Percentiles rank a stretch among this genome's conserved stretches.
Evolutionary conservation across 2,113 vertebrate genomes (phyloP).

Genomic region (Garra rufa): DNA sequence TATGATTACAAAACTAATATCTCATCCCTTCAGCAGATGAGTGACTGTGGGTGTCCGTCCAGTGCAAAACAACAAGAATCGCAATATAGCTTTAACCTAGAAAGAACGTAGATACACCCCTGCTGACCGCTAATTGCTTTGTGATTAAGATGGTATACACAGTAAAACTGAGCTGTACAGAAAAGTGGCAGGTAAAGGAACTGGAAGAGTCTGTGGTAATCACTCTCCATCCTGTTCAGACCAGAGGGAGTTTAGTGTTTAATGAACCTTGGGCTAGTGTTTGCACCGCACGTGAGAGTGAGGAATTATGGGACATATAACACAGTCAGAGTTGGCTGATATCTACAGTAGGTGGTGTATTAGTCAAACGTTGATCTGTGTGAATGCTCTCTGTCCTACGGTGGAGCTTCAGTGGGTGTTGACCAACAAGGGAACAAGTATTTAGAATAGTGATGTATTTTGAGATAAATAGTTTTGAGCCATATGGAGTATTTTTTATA

Average conservation of each 20-base stretch:
- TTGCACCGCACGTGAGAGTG: background rate
- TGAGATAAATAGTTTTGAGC: background rate
- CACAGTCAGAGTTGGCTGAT: slow-evolving; percentile 6
- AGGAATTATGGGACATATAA: slow-evolving; percentile 32
- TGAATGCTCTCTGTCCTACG: background rate
- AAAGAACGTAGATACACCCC: background rate
- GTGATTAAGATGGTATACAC: slow-evolving; percentile 34
- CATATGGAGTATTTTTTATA: too few relatives aligned
- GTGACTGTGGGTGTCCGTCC: background rate
- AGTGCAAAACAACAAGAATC: background rate
- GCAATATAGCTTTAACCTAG: background rate
- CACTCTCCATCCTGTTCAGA: slow-evolving; percentile 9
- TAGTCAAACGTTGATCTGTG: background rate
- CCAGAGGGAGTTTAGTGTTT: slow-evolving; percentile 44
- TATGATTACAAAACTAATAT: background rate
- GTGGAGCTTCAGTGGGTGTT: too few relatives aligned
- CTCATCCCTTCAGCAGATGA: background rate
- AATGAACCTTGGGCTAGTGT: slow-evolving; percentile 50
- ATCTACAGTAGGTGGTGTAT: slow-evolving; percentile 1
- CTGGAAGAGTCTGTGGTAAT: slow-evolving; percentile 21
- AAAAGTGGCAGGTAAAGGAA: slow-evolving; percentile 28
- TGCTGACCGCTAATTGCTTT: slow-evolving; percentile 32
- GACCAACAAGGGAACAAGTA: too few relatives aligned
- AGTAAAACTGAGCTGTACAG: slow-evolving; percentile 33
- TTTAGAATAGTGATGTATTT: background rate